These are phyloP conservation scores for Pheosia gnoma DNA, from an alignment of 2,888 invertebrate species.

Conservation along the genomic window DNA sequence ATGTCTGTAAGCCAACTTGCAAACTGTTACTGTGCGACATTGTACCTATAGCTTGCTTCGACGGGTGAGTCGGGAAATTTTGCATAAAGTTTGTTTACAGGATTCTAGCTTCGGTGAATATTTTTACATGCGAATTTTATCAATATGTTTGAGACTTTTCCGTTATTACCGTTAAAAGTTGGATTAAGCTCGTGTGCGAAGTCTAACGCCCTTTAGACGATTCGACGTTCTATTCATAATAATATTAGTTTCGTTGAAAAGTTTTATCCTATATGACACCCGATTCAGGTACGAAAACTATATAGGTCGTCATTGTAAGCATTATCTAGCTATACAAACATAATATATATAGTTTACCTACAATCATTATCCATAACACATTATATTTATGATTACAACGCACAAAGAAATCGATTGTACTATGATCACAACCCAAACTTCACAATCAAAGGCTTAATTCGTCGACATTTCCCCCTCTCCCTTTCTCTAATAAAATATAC, in stretches of 20 bases:
- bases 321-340: no score
- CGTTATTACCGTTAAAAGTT: not conserved
- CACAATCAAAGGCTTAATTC: constrained; percentile 53
- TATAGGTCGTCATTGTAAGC: no score
- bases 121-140: constrained; percentile 23
- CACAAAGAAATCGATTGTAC: not conserved
- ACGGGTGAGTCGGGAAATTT: constrained; percentile 28
- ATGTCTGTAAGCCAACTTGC: constrained; percentile 47
- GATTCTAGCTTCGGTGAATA: constrained; percentile 31
- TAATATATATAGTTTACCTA: no score
- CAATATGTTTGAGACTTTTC: constrained; percentile 25
- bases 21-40: constrained; percentile 49
- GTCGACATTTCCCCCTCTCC: constrained; percentile 39
- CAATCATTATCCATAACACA: no score
- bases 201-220: no score
- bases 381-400: not conserved
- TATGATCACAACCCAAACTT: constrained; percentile 55
- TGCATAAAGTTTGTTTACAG: constrained; percentile 46
- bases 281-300: no score
- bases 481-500: constrained; percentile 53
- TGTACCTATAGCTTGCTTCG: constrained; percentile 29
- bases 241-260: no score
- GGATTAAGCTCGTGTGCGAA: no score
- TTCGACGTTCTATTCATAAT: no score
- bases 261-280: no score